These are phyloP conservation scores for Spialia ferax DNA, from an alignment of 2,888 invertebrate genomes.

Conservation along the genomic window DNA sequence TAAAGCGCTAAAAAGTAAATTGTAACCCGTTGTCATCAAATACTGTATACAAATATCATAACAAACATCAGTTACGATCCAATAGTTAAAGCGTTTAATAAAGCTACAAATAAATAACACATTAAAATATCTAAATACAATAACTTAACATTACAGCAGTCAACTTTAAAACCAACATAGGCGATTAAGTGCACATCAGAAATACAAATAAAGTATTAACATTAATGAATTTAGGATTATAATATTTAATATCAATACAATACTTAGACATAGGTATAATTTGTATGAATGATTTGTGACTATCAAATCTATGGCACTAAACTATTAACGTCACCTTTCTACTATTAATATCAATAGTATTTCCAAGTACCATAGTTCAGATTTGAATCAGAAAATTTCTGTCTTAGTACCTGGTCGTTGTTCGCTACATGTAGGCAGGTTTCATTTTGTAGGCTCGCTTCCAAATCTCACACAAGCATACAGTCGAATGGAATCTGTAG, in stretches of 20 bases:
- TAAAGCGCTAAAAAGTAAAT: constrained; percentile 66
- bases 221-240: constrained; percentile 23
- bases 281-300: constrained; percentile 35
- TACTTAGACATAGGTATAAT: constrained; percentile 8
- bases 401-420: constrained; percentile 64
- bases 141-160: constrained; percentile 84
- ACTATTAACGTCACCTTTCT: constrained; percentile 53
- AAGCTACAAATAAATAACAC: constrained; percentile 86
- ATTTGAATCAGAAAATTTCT: constrained; percentile 42
- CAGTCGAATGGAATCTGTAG: constrained; percentile 97
- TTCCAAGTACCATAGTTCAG: constrained; percentile 64
- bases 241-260: constrained; percentile 16
- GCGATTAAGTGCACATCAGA: constrained; percentile 52
- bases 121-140: constrained; percentile 85
- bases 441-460: constrained; percentile 97
- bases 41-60: constrained; percentile 65
- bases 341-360: constrained; percentile 32
- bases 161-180: constrained; percentile 76
- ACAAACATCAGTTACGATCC: constrained; percentile 63
- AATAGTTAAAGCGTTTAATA: constrained; percentile 78
- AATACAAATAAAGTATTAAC: constrained; percentile 46
- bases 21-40: constrained; percentile 74
- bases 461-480: constrained; percentile 98
- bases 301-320: constrained; percentile 78
- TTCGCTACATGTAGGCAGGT: constrained; percentile 93